Percentiles rank a stretch among this genome's conserved stretches.
phyloP scores from a whole-genome alignment of 2,888 invertebrate species.

The Bellardia bayeri region DNA sequence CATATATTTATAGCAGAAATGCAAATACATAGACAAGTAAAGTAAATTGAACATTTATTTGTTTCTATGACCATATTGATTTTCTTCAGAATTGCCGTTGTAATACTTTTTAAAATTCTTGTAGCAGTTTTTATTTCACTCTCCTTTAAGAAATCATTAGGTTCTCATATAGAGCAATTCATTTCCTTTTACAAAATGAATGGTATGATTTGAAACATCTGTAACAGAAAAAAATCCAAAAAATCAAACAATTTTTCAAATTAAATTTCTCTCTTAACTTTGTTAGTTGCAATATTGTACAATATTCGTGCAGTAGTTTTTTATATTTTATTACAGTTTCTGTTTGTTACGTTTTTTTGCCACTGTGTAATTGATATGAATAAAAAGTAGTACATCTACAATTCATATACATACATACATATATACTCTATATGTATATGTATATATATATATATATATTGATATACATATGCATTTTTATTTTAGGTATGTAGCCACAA shows the following conservation, averaged over 20 bases:
- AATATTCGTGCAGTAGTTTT: neutral
- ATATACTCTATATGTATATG: too few relatives aligned
- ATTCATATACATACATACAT: neutral
- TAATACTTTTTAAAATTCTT: neutral
- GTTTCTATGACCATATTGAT: neutral
- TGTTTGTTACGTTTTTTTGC: neutral
- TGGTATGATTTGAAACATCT: neutral
- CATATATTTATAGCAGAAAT: too few relatives aligned
- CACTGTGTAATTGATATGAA: constrained; percentile 33
- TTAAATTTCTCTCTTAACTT: constrained; percentile 40
- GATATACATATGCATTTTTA: too few relatives aligned
- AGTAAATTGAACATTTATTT: neutral
- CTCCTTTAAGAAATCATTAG: neutral
- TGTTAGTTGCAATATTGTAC: constrained; percentile 15
- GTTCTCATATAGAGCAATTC: neutral
- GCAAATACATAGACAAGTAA: neutral
- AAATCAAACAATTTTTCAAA: constrained; percentile 29
- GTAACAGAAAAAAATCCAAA: neutral
- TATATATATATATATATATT: neutral
- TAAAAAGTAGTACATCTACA: neutral
- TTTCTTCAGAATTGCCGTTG: neutral
- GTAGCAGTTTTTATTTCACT: neutral
- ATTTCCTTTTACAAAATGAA: neutral
- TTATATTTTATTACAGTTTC: neutral
- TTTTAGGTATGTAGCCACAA: too few relatives aligned